Evolutionary conservation across 2,113 vertebrate species (phyloP).

Genomic region (Glareola pratincola): DNA sequence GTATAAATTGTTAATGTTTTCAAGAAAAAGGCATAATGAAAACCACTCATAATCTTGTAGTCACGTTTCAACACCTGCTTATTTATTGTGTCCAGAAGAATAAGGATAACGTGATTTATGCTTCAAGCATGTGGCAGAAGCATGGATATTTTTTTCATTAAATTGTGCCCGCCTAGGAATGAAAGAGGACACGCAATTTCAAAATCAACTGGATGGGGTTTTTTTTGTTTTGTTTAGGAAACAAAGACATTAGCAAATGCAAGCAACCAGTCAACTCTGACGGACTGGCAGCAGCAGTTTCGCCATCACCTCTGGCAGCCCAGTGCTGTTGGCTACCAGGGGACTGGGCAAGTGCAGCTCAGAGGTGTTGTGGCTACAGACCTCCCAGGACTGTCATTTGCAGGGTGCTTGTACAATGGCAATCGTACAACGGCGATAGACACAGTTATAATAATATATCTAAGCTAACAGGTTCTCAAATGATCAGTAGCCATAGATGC

Average conservation of each 20-base stretch:
- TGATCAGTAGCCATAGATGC: not conserved
- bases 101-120: not conserved
- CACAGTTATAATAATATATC: not conserved
- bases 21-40: slow-evolving; percentile 7
- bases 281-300: not conserved
- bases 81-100: not conserved
- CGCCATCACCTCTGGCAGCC: not conserved
- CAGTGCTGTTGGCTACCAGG: not conserved
- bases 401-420: not conserved
- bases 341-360: not conserved
- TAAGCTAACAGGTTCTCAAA: not conserved
- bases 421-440: not conserved
- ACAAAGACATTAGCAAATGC: not conserved
- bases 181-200: not conserved
- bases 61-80: slow-evolving; percentile 35
- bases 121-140: not conserved
- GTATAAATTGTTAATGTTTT: not conserved
- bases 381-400: not conserved
- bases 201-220: not conserved
- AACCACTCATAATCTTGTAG: not conserved
- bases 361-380: not conserved
- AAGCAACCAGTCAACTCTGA: not conserved
- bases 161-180: not conserved
- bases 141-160: not conserved
- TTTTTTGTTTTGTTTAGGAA: not conserved